These are phyloP conservation scores for Valencia hispanica DNA, from an alignment of 2,797 vertebrate species.

Conservation along the genomic window DNA sequence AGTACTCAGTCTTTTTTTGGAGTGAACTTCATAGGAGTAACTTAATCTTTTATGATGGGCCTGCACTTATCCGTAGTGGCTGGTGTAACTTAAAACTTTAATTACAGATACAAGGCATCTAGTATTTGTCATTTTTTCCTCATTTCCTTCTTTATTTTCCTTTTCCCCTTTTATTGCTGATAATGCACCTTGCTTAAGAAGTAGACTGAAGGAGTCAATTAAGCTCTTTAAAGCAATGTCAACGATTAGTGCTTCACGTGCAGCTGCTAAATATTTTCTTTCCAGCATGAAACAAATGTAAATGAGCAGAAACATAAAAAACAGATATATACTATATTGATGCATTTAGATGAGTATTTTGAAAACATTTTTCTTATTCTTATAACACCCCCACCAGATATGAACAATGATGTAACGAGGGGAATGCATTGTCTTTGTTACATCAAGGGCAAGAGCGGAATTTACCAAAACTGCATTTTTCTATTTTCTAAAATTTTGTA, in stretches of 20 bases:
- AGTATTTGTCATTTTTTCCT: slow-evolving; percentile 20
- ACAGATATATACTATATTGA: not conserved
- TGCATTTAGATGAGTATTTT: not conserved
- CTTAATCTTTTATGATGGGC: slow-evolving; percentile 64
- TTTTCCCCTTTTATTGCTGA: not conserved
- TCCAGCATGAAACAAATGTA: not conserved
- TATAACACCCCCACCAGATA: not conserved
- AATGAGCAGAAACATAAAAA: not conserved
- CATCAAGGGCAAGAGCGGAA: no score
- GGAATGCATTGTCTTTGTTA: no score
- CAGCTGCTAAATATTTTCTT: not conserved
- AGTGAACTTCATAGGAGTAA: slow-evolving; percentile 47
- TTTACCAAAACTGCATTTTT: no score
- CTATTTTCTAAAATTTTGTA: no score
- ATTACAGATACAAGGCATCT: slow-evolving; percentile 53
- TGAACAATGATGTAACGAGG: not conserved
- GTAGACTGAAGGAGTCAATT: not conserved
- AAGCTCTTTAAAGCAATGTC: not conserved
- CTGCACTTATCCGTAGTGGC: slow-evolving; percentile 50
- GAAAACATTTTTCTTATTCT: not conserved
- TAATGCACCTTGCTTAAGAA: slow-evolving; percentile 14
- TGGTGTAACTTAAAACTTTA: slow-evolving; percentile 54
- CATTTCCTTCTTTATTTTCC: no score
- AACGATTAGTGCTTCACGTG: not conserved
- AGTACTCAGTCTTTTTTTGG: slow-evolving; percentile 45